Base-by-base conservation (phyloP, 2,113 vertebrate genomes). In the Psettodes erumei region DNA sequence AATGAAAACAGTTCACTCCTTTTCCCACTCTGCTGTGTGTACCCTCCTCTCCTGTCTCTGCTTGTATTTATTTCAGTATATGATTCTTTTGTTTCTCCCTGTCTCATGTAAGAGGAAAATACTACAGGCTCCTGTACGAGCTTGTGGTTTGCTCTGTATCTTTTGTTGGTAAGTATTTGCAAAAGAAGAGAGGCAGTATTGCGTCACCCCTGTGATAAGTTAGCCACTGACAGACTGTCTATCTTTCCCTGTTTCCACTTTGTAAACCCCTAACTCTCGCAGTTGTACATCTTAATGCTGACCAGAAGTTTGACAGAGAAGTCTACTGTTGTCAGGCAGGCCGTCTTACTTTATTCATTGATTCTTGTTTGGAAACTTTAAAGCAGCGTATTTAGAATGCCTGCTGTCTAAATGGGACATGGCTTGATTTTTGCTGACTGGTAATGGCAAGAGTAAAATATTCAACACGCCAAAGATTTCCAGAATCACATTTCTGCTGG, bases 1-100 rank as follows among this genome's bases (percentile, higher is more conserved):
- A 69, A 40, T 71, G 79, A 77, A 83, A 79, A 75, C 70, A 79
- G 15, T 58, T 68, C 51, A 61, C 40, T 79, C 71, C 33, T 35
- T 18, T 77, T 71, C 53, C 15, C n/a, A 32, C 43, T 48, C 63
- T 53, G 5, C 51, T 65, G 32, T 4, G 10, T 81, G 65, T 48
- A 3, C 12, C 62, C 58, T 63, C 43, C 15, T 53, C 58, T 60
- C 32, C 43, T 53, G 28, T 63, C 60, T 73, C 21, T 53, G 18
- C 66, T 38, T 73, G 16, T 66, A 19, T 56, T 71, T 71, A 48
- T 77, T 73, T 66, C 25, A 33, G 11, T 8, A 38, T 80, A 30
- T 61, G n/a, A 51, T 73, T 66, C 21, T 43, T 62, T 43, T 73
- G 4, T 82, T 62, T 77, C 10, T 38, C 15, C 50, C 23, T 37